Base-by-base conservation (phyloP, 2,797 vertebrate genomes). In the Danio jaintianensis region DNA sequence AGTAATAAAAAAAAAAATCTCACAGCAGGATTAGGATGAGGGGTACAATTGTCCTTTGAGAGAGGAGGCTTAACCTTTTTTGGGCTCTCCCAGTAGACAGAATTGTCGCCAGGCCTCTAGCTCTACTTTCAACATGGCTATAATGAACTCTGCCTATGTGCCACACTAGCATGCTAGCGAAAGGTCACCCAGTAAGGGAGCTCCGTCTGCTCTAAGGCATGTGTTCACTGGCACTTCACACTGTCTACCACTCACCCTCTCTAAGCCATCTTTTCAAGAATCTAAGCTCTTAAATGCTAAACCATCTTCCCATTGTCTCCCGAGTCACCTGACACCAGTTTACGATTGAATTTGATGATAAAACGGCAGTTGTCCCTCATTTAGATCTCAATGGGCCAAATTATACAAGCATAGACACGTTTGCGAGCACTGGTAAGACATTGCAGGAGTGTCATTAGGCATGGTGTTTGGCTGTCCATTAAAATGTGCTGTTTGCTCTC, bases 151-250 rank as follows among this genome's bases (percentile, higher is more conserved):
- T 4, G 59, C 83, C 52, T 61, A 50, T 73, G 75, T 29, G 58
- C 48, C 59, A 42, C 45, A 61, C 73, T 77, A 61, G 78, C 56
- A 78, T 66, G 43, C 72, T 53, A 73, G 59, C 47, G 12, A 86
- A 88, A 88, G 86, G 86, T 89, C 84, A 83, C 64, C 56, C 43
- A 13, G 36, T 40, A 38, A 45, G 85, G 78, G 82, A 84, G 82
- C 48, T 62, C 45, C 50, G 55, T 59, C 22, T 70, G 74, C 48
- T 81, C 69, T 42, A 36, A 83, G 83, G 64, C 76, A 82, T 67
- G 75, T 74, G 72, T 73, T 73, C 66, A 42, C 10, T 80, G 75
- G 66, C 38, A 50, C 69, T 64, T 82, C 68, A 59, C 48, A 73
- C 73, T 55, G 73, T 73, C 79, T 75, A 71, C 66, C 45, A 81